Percentiles rank a stretch among this genome's conserved stretches.
Evolutionary conservation across 2,888 invertebrate species (phyloP).

Genomic region (Athalia cordata): DNA sequence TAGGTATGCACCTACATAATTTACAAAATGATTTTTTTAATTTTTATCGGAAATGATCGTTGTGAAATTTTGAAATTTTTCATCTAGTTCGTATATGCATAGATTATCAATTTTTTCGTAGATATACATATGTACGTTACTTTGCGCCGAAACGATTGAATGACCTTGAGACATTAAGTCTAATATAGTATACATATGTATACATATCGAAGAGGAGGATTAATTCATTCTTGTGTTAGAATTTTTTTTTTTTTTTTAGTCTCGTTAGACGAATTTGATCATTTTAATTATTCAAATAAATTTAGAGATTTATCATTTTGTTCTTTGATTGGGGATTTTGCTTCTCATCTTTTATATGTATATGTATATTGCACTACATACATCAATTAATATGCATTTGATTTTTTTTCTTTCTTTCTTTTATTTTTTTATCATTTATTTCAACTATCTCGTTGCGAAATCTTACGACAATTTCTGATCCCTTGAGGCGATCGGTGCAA

Average conservation of each 20-base stretch:
- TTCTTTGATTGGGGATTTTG: too few species aligned
- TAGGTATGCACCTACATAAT: too few species aligned
- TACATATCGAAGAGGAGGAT: not conserved
- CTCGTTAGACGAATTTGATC: too few species aligned
- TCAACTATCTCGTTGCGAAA: not conserved
- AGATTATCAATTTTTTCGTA: too few species aligned
- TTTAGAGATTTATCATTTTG: too few species aligned
- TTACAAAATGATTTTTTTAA: not conserved
- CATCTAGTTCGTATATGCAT: too few species aligned
- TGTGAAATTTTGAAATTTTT: not conserved
- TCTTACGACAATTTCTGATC: not conserved
- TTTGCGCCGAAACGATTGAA: slow-evolving; percentile 32
- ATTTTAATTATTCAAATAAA: too few species aligned
- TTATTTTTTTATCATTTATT: not conserved
- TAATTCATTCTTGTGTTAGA: not conserved
- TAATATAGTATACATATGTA: not conserved
- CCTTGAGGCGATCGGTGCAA: too few species aligned
- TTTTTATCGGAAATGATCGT: not conserved
- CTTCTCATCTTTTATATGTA: too few species aligned
- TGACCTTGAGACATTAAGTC: slow-evolving; percentile 42
- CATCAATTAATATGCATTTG: too few species aligned
- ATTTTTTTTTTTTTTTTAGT: not conserved
- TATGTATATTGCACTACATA: too few species aligned
- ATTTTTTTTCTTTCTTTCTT: too few species aligned
- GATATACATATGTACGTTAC: not conserved